Base-by-base conservation (phyloP, 2,888 invertebrate genomes). In the Tipula lateralis region DNA sequence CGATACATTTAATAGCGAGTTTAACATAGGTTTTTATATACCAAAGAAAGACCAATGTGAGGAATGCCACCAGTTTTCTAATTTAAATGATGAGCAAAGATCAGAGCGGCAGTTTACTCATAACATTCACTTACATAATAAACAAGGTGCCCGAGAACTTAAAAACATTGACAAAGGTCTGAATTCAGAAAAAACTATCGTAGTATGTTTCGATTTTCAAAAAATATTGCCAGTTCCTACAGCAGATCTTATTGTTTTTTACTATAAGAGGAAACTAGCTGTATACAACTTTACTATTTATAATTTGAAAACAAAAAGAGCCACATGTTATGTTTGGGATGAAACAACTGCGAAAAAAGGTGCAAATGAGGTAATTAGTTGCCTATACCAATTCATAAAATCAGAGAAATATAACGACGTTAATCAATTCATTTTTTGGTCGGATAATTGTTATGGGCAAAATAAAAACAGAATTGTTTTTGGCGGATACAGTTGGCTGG, bases 371-470 rank as follows among this genome's bases (percentile, higher is more conserved):
- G 83, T 83, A 24, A 36, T 24, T 2, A 83, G 30, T 36, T 36
- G 83, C 24, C 12, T 83, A 5, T 19, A 83, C 7, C 16, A 83
- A 1, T 34, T 83, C 16, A 24, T 34, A 6, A 9, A n/a, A 83
- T n/a, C 2, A 3, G 39, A 85, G 83, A 85, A 84, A 82, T 83
- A 83, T 29, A 44, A 86, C 84, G 85, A 85, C 9, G 86, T 86
- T 29, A 86, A 85, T 36, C 86, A 87, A 39, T 87, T 87, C 84
- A 83, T 85, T 36, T 88, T 88, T 84, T 88, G 86, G 86, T 88
- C 87, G n/a, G 87, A 87, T 84, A 87, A 87, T 84, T 87, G 86
- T 44, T 83, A 85, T 7, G 87, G 88, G 4, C 87, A 87, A 86
- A 88, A 87, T 85, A 83, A 86, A 36, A 88, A 87, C 84, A 85